Percentiles rank a stretch among this genome's conserved stretches.
These are phyloP conservation scores for Leptodactylus fallax DNA, from an alignment of 2,797 vertebrate genomes.

Conservation along the genomic window DNA sequence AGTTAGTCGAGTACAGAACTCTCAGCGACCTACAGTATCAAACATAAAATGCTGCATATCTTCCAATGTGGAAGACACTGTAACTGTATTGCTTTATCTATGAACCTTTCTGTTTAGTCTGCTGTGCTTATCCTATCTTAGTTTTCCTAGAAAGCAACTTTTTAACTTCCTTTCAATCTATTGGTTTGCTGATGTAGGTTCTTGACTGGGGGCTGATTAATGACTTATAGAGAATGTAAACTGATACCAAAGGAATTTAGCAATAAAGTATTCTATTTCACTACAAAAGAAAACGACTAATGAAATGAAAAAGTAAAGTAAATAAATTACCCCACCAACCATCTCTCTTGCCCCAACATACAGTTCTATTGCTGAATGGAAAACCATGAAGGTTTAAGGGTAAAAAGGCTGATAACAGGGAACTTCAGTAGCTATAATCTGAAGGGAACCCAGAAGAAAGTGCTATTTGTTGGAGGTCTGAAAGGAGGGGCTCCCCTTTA, in stretches of 20 bases:
- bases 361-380: too few relatives aligned
- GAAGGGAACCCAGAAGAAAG: too few relatives aligned
- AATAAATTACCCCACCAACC: too few relatives aligned
- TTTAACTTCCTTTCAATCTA: not conserved
- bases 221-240: not conserved
- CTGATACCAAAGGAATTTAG: not conserved
- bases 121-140: not conserved
- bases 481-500: too few relatives aligned
- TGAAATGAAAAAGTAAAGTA: not conserved
- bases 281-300: not conserved
- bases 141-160: not conserved
- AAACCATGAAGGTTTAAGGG: too few relatives aligned
- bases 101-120: conserved; percentile 15
- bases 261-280: not conserved
- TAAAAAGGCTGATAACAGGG: too few relatives aligned
- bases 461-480: too few relatives aligned
- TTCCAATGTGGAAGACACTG: not conserved
- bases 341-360: too few relatives aligned
- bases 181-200: not conserved
- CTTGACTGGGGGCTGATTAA: not conserved
- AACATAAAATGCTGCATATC: not conserved
- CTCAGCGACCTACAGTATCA: not conserved
- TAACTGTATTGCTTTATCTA: not conserved
- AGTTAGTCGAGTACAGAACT: not conserved
- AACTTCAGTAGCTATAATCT: too few relatives aligned